A percentile compares a stretch with the other conserved stretches of the same genome.
phyloP scores from a whole-genome alignment of 2,113 vertebrate species.

The Lepisosteus oculatus region DNA sequence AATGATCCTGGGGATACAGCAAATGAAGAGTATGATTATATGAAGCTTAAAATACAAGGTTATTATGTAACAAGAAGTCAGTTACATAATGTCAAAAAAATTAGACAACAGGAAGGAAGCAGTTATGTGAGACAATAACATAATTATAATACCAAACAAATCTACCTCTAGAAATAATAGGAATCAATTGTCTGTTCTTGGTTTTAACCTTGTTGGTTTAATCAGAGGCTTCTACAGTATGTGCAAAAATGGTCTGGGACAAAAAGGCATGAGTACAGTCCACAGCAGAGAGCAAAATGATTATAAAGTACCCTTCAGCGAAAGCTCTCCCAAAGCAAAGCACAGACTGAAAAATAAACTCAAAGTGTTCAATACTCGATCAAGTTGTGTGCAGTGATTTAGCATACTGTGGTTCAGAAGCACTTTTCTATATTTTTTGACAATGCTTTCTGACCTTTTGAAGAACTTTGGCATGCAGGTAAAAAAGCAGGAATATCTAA shows the following conservation, averaged over 20 bases:
- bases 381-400: conserved; percentile 73
- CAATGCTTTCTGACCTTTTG: conserved; percentile 52
- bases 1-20: too few species aligned
- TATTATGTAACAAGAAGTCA: too few species aligned
- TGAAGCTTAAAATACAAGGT: too few species aligned
- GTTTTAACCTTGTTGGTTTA: too few species aligned
- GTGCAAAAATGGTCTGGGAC: neutral
- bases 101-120: too few species aligned
- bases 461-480: conserved; percentile 72
- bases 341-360: conserved; percentile 32
- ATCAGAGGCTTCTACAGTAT: too few species aligned
- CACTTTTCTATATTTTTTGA: conserved; percentile 23
- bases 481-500: conserved; percentile 47
- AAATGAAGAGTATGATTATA: too few species aligned
- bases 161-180: too few species aligned
- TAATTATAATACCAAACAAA: too few species aligned
- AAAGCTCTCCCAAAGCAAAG: conserved; percentile 43
- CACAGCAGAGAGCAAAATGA: conserved; percentile 11
- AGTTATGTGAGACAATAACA: too few species aligned
- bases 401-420: conserved; percentile 47
- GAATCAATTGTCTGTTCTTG: too few species aligned
- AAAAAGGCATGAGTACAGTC: conserved; percentile 19
- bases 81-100: too few species aligned
- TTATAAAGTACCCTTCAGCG: conserved; percentile 10
- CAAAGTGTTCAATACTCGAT: conserved; percentile 57